Conservation (phyloP, 2,113 vertebrate genomes). For the Noturus placidus region DNA sequence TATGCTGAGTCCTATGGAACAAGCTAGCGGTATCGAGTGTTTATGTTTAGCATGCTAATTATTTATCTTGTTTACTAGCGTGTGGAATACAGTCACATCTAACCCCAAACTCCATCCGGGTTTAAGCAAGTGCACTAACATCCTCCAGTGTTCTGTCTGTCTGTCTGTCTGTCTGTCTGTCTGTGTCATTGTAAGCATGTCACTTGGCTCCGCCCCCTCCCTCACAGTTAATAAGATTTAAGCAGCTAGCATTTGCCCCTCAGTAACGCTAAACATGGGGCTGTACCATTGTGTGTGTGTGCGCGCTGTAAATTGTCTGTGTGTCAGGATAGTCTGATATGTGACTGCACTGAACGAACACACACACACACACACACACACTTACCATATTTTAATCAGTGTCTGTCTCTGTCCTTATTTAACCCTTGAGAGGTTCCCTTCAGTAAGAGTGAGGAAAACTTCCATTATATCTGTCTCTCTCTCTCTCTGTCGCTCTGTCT, state of each 20-base stretch:
- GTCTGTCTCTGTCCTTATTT: background rate
- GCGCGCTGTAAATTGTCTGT: background rate
- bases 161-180: background rate
- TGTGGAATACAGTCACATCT: background rate
- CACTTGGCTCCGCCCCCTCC: background rate
- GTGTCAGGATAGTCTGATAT: background rate
- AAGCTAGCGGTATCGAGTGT: background rate
- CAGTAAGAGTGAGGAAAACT: background rate
- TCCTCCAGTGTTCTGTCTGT: background rate
- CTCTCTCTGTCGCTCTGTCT: background rate
- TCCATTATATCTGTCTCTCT: background rate
- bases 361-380: background rate
- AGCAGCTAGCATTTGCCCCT: background rate
- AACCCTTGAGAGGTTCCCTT: background rate
- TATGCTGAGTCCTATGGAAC: background rate
- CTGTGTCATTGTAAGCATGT: background rate
- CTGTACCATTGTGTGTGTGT: constrained; percentile 10
- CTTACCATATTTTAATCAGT: background rate
- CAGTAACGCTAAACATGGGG: background rate
- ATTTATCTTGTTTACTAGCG: background rate
- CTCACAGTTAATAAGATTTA: constrained; percentile 10
- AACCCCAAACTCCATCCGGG: background rate
- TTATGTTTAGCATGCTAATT: background rate
- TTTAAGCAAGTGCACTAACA: background rate
- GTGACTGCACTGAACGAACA: background rate